Evolutionary conservation across 2,797 vertebrate species (phyloP).

Genomic region (Cuniculus paca): DNA sequence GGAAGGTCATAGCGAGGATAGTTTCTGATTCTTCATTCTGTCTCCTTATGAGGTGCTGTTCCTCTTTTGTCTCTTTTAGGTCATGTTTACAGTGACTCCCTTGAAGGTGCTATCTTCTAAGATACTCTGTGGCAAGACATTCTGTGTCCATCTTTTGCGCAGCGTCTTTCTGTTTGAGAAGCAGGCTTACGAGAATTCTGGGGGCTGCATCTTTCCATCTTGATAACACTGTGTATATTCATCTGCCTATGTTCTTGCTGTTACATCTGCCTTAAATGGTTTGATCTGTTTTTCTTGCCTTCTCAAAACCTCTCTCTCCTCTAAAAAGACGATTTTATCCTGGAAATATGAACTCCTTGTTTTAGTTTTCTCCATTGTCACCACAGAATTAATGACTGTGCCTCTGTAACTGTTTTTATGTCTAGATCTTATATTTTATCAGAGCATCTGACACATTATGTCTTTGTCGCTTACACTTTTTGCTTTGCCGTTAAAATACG

Average conservation of each 20-base stretch:
- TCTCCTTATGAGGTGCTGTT: neutral
- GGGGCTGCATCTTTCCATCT: neutral
- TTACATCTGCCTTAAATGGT: neutral
- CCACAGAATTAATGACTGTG: neutral
- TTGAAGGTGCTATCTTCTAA: neutral
- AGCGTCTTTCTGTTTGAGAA: neutral
- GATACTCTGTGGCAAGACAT: neutral
- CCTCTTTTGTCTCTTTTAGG: neutral
- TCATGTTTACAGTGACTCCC: neutral
- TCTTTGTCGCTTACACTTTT: slow-evolving; percentile 18
- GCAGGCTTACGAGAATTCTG: neutral
- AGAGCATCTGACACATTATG: neutral
- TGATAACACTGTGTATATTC: neutral
- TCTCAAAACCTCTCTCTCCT: neutral
- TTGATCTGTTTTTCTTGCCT: neutral
- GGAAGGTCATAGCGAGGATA: neutral
- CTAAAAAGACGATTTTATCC: slow-evolving; percentile 23
- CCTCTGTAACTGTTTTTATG: neutral
- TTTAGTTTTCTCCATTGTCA: slow-evolving; percentile 6
- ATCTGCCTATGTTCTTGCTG: neutral
- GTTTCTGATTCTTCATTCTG: neutral
- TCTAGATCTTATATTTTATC: slow-evolving; percentile 12
- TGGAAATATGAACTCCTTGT: neutral
- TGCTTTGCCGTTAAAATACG: neutral
- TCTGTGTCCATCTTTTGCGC: neutral